Evolutionary conservation across 2,113 vertebrate genomes (phyloP).

Genomic region (Dicrurus megarhynchus): DNA sequence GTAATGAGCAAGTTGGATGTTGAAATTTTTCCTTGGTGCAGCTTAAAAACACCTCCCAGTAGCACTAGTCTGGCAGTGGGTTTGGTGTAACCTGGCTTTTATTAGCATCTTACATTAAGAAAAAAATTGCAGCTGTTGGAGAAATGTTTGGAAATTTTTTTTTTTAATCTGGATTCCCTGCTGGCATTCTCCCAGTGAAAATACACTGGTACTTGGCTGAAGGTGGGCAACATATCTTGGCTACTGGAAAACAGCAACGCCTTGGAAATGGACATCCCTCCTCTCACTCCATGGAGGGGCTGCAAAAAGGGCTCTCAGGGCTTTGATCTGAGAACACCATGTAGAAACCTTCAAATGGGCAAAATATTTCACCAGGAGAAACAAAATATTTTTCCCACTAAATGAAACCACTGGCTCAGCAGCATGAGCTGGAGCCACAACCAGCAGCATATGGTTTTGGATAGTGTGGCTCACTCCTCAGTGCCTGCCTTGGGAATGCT

Average conservation of each 20-base stretch:
- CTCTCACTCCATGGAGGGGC: background rate
- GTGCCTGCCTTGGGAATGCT: background rate
- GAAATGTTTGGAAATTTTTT: conserved; percentile 58
- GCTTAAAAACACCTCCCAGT: conserved; percentile 26
- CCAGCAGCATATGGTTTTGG: background rate
- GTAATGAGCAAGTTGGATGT: conserved; percentile 17
- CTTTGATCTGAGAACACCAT: background rate
- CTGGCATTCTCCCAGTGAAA: conserved; percentile 1
- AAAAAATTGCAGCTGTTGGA: conserved; percentile 65
- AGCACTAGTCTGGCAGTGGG: conserved; percentile 46
- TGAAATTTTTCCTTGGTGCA: conserved; percentile 45
- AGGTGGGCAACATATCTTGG: background rate
- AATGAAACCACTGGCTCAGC: background rate
- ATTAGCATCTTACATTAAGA: conserved; percentile 66
- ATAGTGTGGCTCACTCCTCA: background rate
- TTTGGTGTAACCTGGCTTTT: conserved; percentile 74
- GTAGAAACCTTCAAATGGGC: background rate
- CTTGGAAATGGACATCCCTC: background rate
- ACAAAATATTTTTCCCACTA: background rate
- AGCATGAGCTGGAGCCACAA: background rate
- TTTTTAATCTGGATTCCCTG: conserved; percentile 20
- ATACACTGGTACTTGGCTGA: background rate
- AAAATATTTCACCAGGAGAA: background rate
- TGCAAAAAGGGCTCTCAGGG: background rate
- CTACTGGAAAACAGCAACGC: background rate